Base-by-base conservation (phyloP, 1,140 invertebrate species). In the Microplitis demolitor region DNA sequence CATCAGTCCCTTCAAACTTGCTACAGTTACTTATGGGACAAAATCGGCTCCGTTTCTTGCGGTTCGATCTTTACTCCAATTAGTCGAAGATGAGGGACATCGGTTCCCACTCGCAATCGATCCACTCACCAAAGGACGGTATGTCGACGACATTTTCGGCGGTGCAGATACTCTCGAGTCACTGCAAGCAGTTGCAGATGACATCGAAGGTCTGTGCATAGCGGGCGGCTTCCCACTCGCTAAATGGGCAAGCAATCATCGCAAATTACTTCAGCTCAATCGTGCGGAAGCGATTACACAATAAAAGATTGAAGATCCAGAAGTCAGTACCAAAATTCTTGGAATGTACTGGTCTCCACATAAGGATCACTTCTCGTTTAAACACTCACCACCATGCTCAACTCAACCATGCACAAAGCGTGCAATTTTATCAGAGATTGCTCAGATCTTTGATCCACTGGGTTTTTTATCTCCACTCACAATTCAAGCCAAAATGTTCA, bases 401-500 rank as follows among this genome's bases (percentile, higher is more conserved):
- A 24, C 24, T 24, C 24, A 24, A 50, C 6, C 45, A 50, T 50
- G 13, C 13, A 50, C 51, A 54, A 54, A 54, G 16, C 51, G 51
- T 14, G 11, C 4, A 11, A 54, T 54, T n/a, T n/a, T 72, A n/a
- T 75, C 69, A 6, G 54, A 72, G 58, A 33, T 69, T 14, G 64
- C 74, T 24, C 24, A 24, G 24, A 24, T 24, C 24, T 24, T 24
- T 24, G 24, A 24, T 24, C 24, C 24, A 24, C 58, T 75, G 13
- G 74, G 74, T 4, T 72, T 71, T 39, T 11, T 71, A 0, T 71
- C 74, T 34, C 74, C 66, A 50, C 45, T 75, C 0, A 45, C 58
- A 6, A 75, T 76, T 24, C 66, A 13, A 64, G 71, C 74, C 3
- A 78, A 78, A 53, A 71, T 78, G 0, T 37, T 79, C 0, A 34